phyloP scores from a whole-genome alignment of 2,888 invertebrate species.

The Euphydryas editha region DNA sequence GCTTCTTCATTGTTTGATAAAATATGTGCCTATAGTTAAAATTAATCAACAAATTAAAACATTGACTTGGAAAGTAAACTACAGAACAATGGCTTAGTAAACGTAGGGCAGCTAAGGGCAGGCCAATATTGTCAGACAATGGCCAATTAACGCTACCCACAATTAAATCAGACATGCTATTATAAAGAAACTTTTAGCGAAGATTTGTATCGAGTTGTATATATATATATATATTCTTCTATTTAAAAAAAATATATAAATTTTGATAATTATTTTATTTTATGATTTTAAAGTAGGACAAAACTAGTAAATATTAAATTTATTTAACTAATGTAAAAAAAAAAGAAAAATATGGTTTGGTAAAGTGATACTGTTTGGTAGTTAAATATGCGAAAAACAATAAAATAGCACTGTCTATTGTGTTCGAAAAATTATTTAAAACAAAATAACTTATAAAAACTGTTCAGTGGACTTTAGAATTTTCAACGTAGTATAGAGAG shows the following conservation, averaged over 20 bases:
- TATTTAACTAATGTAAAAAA: too few species aligned
- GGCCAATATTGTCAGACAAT: conserved; percentile 62
- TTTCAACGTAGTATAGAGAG: too few species aligned
- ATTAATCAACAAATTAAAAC: conserved; percentile 31
- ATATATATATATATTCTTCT: neutral
- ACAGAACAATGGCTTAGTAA: conserved; percentile 54
- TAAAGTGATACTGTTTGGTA: too few species aligned
- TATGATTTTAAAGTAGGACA: too few species aligned
- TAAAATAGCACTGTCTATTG: too few species aligned
- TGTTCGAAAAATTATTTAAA: too few species aligned
- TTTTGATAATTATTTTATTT: too few species aligned
- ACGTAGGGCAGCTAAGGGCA: conserved; percentile 56
- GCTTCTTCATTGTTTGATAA: conserved; percentile 2
- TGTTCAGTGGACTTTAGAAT: too few species aligned
- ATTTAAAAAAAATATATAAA: neutral
- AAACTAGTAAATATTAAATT: too few species aligned
- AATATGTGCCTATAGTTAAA: conserved; percentile 14
- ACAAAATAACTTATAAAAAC: too few species aligned
- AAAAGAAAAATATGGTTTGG: too few species aligned
- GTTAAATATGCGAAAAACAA: neutral
- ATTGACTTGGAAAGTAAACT: conserved; percentile 25
- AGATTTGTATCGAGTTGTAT: conserved; percentile 47
- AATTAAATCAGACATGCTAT: conserved; percentile 65
- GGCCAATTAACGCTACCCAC: conserved; percentile 71
- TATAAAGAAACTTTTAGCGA: conserved; percentile 48